Conservation (phyloP, 2,888 invertebrate species). For the Eulithis prunata region DNA sequence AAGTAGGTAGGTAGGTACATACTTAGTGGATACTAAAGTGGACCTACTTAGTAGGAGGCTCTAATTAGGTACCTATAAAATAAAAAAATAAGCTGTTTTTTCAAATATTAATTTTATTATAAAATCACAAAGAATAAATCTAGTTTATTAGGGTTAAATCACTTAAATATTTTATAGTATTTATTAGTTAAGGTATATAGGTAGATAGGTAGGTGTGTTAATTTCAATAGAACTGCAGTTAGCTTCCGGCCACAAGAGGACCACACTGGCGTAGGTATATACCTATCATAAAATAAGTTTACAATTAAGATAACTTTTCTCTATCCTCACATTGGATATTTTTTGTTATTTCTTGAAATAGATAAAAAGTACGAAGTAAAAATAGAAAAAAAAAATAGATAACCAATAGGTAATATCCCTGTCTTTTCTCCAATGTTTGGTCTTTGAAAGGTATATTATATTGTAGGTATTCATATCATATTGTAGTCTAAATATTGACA, state of each 20-base stretch:
- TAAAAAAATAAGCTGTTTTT: slow-evolving; percentile 56
- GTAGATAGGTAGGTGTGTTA: slow-evolving; percentile 48
- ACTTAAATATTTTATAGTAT: slow-evolving; percentile 77
- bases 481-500: slow-evolving; percentile 69
- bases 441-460: slow-evolving; percentile 81
- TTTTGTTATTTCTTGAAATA: slow-evolving; percentile 46
- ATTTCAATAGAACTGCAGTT: slow-evolving; percentile 70
- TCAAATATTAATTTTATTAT: slow-evolving; percentile 86
- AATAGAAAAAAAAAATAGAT: slow-evolving; percentile 59
- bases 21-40: no score
- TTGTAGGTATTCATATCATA: no score
- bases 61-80: no score
- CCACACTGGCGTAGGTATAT: slow-evolving; percentile 39
- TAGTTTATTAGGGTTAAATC: slow-evolving; percentile 82
- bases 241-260: slow-evolving; percentile 54
- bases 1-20: no score
- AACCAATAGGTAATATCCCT: slow-evolving; percentile 74
- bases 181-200: slow-evolving; percentile 37
- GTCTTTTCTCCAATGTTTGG: slow-evolving; percentile 79
- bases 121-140: slow-evolving; percentile 90
- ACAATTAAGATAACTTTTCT: slow-evolving; percentile 65
- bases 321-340: slow-evolving; percentile 59
- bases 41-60: no score
- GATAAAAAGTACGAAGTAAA: slow-evolving; percentile 53
- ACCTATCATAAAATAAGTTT: slow-evolving; percentile 62